Base-by-base conservation (phyloP, 1,140 invertebrate genomes). In the Cydia fagiglandana region DNA sequence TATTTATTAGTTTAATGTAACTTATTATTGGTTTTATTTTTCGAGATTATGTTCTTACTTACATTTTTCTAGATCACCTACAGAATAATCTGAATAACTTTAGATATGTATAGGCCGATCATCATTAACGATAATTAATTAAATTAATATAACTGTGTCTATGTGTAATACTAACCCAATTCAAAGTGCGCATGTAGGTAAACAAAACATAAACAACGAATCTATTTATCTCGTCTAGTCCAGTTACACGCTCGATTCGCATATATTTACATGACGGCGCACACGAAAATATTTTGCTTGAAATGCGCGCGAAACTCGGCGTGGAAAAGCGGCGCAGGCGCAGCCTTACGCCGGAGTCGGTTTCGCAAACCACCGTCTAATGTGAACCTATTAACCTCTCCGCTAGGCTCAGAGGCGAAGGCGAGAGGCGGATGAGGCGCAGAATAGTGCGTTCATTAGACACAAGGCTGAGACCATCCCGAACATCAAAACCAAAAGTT, bases 381-480 rank as follows among this genome's bases (percentile, higher is more conserved):
- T 91, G 90, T 93, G 91, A 93, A 93, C 91, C 90, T 93, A 93
- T 93, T 93, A 93, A 93, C 91, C 91, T 93, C 90, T 91, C 81
- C 80, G 83, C 85, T 86, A 90, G 89, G 86, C 88, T 89, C 88
- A 83, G 82, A 87, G 87, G 86, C 88, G 91, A 91, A 92, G 90
- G 89, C 91, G 88, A 91, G 83, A 88, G 90, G 89, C 89, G 89
- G 89, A 91, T 89, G 89, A 87, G 85, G 86, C 88, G 86, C 82
- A 83, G 84, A 87, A 81, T 82, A 85, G 81, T 82, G 85, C 85
- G 89, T 88, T 91, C 90, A 91, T 91, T 91, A 90, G 82, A 90
- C 83, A 87, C 90, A 93, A 91, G 91, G 90, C 85, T 91, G 87
- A 83, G 83, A 79, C 84, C 86, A 85, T 86, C 85, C 80, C 77